These are phyloP conservation scores for Chydorus sphaericus DNA, from an alignment of 2,888 invertebrate species.

Conservation along the genomic window DNA sequence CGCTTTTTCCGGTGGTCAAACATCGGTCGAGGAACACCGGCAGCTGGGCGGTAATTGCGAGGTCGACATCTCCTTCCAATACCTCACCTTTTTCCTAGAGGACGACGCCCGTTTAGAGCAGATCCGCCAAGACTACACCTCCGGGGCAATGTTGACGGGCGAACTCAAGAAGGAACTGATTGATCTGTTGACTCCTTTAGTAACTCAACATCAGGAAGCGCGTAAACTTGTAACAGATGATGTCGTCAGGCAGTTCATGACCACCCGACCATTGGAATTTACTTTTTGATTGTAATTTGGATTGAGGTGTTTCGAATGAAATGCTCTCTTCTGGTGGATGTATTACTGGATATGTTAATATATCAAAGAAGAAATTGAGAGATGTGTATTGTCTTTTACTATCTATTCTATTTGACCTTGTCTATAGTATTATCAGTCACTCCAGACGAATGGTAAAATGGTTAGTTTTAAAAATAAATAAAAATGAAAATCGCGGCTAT, in stretches of 20 bases:
- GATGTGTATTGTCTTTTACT: no score
- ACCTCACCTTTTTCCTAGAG: constrained; percentile 85
- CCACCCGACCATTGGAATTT: constrained; percentile 57
- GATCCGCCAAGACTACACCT: constrained; percentile 59
- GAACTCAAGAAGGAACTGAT: constrained; percentile 86
- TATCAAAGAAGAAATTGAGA: no score
- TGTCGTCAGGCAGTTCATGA: constrained; percentile 65
- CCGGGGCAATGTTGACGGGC: constrained; percentile 81
- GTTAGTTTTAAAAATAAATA: no score
- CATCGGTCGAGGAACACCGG: constrained; percentile 84
- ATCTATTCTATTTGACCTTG: no score
- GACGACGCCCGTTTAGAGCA: constrained; percentile 72
- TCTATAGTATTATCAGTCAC: no score
- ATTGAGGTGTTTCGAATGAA: neutral
- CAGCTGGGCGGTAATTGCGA: constrained; percentile 85
- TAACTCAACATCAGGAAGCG: constrained; percentile 66
- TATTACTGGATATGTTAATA: no score
- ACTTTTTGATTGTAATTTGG: constrained; percentile 18
- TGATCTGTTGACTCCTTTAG: constrained; percentile 57
- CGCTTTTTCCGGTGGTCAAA: constrained; percentile 93
- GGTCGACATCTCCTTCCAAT: constrained; percentile 89
- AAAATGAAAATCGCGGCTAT: no score
- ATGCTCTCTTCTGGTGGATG: no score
- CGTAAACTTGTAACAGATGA: constrained; percentile 72
- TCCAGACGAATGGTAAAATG: no score